These are phyloP conservation scores for Scolopax mira DNA, from an alignment of 2,113 vertebrate genomes.

Conservation along the genomic window DNA sequence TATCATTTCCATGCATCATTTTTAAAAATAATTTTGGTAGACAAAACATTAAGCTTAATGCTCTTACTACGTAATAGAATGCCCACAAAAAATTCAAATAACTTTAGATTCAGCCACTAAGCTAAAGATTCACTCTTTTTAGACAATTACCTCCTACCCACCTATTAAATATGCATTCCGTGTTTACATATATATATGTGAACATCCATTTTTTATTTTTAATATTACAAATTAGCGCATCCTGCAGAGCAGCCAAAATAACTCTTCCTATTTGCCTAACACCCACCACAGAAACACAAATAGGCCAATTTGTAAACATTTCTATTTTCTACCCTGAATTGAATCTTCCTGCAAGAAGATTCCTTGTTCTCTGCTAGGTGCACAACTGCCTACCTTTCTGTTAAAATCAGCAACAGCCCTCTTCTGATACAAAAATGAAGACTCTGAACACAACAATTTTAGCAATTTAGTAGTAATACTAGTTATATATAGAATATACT, in stretches of 20 bases:
- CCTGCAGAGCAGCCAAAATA: slow-evolving; percentile 53
- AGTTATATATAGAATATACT: neutral
- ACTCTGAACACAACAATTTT: neutral
- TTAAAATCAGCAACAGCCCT: neutral
- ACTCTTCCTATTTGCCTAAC: slow-evolving; percentile 27
- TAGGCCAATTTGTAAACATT: slow-evolving; percentile 26
- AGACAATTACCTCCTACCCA: neutral
- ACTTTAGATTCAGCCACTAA: neutral
- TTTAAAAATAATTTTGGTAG: neutral
- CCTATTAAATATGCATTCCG: neutral
- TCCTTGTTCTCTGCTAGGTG: neutral
- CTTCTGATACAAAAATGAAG: neutral
- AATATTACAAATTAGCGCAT: slow-evolving; percentile 31
- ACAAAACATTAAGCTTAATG: neutral
- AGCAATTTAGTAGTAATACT: neutral
- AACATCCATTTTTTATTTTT: slow-evolving; percentile 45
- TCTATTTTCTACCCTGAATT: slow-evolving; percentile 26
- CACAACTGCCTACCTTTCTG: neutral
- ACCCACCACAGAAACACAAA: slow-evolving; percentile 40
- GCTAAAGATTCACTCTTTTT: neutral
- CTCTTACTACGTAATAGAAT: neutral
- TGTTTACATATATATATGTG: neutral
- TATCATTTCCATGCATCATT: neutral
- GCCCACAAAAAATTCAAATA: neutral
- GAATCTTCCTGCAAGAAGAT: slow-evolving; percentile 41